phyloP scores from a whole-genome alignment of 2,888 invertebrate species.

The Tethea ocularis region DNA sequence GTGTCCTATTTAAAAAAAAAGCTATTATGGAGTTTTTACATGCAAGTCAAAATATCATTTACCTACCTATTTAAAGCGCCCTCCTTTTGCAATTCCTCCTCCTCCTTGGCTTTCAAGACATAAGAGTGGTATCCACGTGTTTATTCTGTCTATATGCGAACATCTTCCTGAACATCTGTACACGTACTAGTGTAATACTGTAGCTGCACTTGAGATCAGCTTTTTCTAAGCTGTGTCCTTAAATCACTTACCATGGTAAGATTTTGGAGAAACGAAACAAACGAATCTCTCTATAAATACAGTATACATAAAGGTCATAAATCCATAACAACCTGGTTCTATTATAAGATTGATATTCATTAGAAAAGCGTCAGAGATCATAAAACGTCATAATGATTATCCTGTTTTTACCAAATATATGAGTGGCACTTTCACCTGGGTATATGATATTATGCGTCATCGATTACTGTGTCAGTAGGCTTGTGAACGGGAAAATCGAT shows the following conservation, averaged over 20 bases:
- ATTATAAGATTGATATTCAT: neutral
- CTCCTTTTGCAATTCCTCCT: too few relatives aligned
- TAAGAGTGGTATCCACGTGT: too few relatives aligned
- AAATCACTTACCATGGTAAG: neutral
- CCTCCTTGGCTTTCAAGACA: too few relatives aligned
- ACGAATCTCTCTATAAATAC: neutral
- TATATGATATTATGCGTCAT: slow-evolving; percentile 37
- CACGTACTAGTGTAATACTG: too few relatives aligned
- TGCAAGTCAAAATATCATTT: too few relatives aligned
- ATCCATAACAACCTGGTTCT: neutral
- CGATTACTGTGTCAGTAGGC: slow-evolving; percentile 26
- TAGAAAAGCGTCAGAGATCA: neutral
- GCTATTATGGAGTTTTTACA: too few relatives aligned
- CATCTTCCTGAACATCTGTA: too few relatives aligned
- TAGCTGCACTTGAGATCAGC: too few relatives aligned
- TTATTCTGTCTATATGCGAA: too few relatives aligned
- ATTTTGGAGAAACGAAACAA: neutral
- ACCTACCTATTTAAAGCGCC: too few relatives aligned
- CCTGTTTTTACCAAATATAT: slow-evolving; percentile 31
- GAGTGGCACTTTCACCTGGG: slow-evolving; percentile 54
- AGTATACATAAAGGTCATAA: neutral
- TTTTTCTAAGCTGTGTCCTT: too few relatives aligned
- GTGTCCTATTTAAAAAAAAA: too few relatives aligned
- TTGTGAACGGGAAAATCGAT: slow-evolving; percentile 11
- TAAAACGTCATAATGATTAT: neutral